A percentile compares a stretch with the other conserved stretches of the same genome.
These are phyloP conservation scores for Danio albolineatus DNA, from an alignment of 2,797 vertebrate species.

Conservation along the genomic window DNA sequence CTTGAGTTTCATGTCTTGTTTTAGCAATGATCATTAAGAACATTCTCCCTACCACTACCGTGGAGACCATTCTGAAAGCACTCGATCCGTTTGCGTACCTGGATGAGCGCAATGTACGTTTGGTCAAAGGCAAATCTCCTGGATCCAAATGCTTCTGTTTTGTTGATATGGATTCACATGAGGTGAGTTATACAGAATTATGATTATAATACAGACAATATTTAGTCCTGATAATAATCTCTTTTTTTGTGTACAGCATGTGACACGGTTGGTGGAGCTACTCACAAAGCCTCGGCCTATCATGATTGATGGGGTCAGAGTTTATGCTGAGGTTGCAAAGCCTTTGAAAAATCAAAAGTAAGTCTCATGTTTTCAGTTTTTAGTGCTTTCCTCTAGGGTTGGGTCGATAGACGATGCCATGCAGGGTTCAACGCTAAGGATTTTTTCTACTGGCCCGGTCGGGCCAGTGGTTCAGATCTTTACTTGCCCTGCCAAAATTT, in stretches of 20 bases:
- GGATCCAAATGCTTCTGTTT: slow-evolving; percentile 94
- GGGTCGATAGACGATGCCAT: too few species aligned
- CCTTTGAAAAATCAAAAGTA: slow-evolving; percentile 84
- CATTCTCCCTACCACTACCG: slow-evolving; percentile 89
- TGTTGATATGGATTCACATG: slow-evolving; percentile 96
- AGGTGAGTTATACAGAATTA: slow-evolving; percentile 76
- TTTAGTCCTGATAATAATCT: background rate
- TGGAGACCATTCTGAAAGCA: slow-evolving; percentile 90
- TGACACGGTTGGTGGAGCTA: slow-evolving; percentile 90
- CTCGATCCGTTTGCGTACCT: slow-evolving; percentile 90
- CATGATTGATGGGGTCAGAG: slow-evolving; percentile 88
- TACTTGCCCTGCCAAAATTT: too few species aligned
- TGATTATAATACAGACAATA: background rate
- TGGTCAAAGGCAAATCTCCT: slow-evolving; percentile 91
- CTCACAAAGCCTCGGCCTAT: slow-evolving; percentile 89
- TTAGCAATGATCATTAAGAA: slow-evolving; percentile 96
- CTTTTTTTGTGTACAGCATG: slow-evolving; percentile 83
- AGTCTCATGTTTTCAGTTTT: slow-evolving; percentile 54
- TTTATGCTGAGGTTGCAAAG: slow-evolving; percentile 93
- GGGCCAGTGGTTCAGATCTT: too few species aligned
- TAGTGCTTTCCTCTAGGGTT: too few species aligned
- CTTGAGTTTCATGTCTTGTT: background rate
- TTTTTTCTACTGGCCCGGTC: too few species aligned
- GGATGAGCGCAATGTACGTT: slow-evolving; percentile 91
- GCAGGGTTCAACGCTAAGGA: too few species aligned